Conservation (phyloP, 2,797 vertebrate species). For the Sebastes cheni region DNA sequence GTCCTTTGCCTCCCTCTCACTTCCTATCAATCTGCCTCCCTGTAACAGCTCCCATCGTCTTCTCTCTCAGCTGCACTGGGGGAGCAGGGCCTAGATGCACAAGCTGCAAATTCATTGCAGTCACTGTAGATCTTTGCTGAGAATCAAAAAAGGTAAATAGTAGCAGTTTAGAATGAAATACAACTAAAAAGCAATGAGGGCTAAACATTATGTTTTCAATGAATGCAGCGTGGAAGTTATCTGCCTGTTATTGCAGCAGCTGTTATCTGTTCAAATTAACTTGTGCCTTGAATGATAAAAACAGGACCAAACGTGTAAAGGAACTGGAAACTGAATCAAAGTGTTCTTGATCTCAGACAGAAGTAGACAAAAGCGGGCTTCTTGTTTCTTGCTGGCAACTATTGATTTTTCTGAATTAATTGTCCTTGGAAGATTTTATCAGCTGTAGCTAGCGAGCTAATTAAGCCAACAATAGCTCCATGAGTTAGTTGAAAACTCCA, state of each 20-base stretch:
- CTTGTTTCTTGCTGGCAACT: neutral
- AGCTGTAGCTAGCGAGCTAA: neutral
- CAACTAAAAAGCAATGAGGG: neutral
- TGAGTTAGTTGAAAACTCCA: neutral
- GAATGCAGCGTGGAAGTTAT: neutral
- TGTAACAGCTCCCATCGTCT: neutral
- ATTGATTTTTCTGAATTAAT: neutral
- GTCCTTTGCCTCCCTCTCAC: neutral
- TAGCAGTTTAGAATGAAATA: neutral
- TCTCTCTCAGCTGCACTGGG: neutral
- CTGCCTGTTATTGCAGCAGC: neutral
- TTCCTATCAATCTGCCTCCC: neutral
- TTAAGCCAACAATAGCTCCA: neutral
- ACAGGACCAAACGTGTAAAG: neutral
- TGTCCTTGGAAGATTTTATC: neutral
- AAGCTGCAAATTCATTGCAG: neutral
- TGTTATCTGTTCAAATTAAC: neutral
- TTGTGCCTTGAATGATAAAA: neutral
- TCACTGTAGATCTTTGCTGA: neutral
- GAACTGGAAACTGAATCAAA: neutral
- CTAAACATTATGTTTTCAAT: neutral
- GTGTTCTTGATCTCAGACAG: neutral
- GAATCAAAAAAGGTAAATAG: neutral
- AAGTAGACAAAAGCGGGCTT: neutral
- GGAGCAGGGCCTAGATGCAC: neutral